A percentile compares a stretch with the other conserved stretches of the same genome.
Conservation (phyloP, 2,113 vertebrate genomes). For the Ranitomeya variabilis region DNA sequence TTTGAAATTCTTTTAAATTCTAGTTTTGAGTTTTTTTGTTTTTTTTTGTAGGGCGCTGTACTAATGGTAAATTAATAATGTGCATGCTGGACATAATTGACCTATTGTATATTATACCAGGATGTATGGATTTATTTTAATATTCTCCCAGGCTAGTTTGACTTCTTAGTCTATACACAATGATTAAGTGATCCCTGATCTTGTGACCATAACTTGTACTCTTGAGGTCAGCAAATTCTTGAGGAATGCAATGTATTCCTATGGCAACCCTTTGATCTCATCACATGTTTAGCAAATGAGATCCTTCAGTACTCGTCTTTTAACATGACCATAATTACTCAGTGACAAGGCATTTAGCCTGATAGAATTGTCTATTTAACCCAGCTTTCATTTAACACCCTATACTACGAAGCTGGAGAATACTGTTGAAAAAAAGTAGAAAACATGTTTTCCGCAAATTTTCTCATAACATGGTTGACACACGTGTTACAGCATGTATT, state of each 20-base stretch:
- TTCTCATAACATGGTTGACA: not conserved
- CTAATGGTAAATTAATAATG: not conserved
- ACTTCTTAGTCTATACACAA: not conserved
- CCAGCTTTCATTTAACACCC: constrained; percentile 3
- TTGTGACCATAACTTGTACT: constrained; percentile 4
- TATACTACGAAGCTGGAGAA: not conserved
- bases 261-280: constrained; percentile 22
- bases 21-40: not conserved
- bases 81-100: not conserved
- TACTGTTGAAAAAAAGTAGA: not conserved
- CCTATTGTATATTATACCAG: not conserved
- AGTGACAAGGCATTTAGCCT: constrained; percentile 25
- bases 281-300: constrained; percentile 36
- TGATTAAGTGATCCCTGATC: constrained; percentile 14
- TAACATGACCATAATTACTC: constrained; percentile 28
- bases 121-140: not conserved
- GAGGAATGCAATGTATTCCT: not conserved
- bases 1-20: not conserved
- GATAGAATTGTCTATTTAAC: constrained; percentile 11
- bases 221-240: constrained; percentile 22
- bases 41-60: not conserved
- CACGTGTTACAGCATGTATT: not conserved
- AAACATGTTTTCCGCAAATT: not conserved
- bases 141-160: not conserved
- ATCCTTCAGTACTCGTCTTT: constrained; percentile 24